Base-by-base conservation (phyloP, 2,797 vertebrate species). In the Rhabdomys pumilio region DNA sequence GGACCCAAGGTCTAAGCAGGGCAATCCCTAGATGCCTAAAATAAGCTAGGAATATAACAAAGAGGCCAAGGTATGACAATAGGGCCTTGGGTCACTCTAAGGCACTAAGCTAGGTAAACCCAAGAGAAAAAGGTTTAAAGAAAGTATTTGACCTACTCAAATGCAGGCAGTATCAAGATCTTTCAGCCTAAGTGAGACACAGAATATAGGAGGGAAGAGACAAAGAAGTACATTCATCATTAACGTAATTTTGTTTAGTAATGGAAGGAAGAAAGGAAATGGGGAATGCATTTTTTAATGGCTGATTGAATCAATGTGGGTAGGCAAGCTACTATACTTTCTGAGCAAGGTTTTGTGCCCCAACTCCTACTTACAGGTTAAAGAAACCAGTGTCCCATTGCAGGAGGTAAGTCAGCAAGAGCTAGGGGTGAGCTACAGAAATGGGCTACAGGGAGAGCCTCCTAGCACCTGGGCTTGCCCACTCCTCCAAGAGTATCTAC, bases 401-500 rank as follows among this genome's bases (percentile, higher is more conserved):
- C 10, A 34, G 24, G 8, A 50, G 44, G 53, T 47, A 61, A 69
- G 34, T 17, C 22, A 2, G 7, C 55, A 17, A n/a, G 9, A 81
- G 34, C n/a, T 14, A 4, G 17, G 20, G 34, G 10, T 7, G n/a
- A 31, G 19, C 24, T 50, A 1, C n/a, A 38, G 67, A 77, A 6
- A 67, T 14, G 11, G 31, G 29, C 22, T 67, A 8, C 38, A 59
- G 20, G 15, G 79, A 55, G 19, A 19, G 14, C 12, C 38, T 73
- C 7, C 80, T 22, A 17, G 38, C 15, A 67, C 38, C 15, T 14
- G 2, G 63, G 47, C 47, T 34, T 41, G n/a, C 29, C 19, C 14
- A n/a, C 0, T 1, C 24, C 31, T 41, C n/a, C 0, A 10, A 41
- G 3, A 80, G 77, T 12, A 4, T 0, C 9, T 69, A 20, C 11